Evolutionary conservation across 2,888 invertebrate genomes (phyloP), one percentile per base, ranked within the genome.

Genomic region (Sceliomorpha sp.): DNA sequence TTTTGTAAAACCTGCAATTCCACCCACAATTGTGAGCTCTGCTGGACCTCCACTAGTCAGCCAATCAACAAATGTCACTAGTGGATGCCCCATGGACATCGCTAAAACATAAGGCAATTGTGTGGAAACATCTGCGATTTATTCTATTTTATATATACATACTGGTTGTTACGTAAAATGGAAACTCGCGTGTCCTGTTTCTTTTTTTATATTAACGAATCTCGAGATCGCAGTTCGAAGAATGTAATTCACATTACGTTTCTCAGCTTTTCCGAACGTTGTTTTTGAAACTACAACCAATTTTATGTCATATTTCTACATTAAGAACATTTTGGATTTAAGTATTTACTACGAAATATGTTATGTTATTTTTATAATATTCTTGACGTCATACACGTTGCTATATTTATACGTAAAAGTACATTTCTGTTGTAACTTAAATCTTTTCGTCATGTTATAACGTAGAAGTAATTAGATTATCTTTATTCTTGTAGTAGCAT

Each of bases 1-100:
- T 77, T 96, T 96, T 85, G 94, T 96, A 64, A 96, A 96, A 88
- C 96, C 96, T 64, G 96, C 95, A 64, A 92, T 94, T 86, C 95
- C 95, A 64, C 90, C 91, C 70, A 89, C 89, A 72, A 89, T 90
- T 75, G 86, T 90, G 73, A 90, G 89, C 53, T 88, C 91, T 51
- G 91, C 90, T 66, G 90, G 85, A 26, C 85, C 86, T 32, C 74
- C 85, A 55, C 72, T 86, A 68, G 50, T 79, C 58, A 78, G 75
- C 42, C 70, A 83, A 15, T 55, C 82, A 40, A 69, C 79, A 55
- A 85, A 80, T 51, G 69, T 76, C 29, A 62, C 80, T 60, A 66
- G 79, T 26, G 83, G 85, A 20, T 88, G 88, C 53, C 89, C 89
- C 24, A 89, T 89, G 89, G 89, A 89, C 64, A 88, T 89, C 60